Conservation (phyloP, 1,140 invertebrate species). For the Dendrolimus punctatus region DNA sequence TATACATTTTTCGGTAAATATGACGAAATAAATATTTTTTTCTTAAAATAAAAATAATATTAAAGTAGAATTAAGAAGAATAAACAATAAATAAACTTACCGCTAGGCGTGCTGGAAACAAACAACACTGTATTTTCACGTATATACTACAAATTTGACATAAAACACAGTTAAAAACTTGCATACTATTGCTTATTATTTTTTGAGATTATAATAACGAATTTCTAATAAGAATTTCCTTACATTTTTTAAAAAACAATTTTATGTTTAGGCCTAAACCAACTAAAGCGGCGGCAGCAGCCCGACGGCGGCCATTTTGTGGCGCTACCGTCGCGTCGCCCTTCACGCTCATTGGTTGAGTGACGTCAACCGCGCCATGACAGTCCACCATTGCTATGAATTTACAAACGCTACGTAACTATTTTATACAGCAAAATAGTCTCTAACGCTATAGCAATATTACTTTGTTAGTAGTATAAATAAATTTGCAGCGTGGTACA, state of each 20-base stretch:
- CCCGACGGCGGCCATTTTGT: slow-evolving; percentile 65
- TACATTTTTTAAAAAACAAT: slow-evolving; percentile 36
- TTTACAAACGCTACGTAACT: slow-evolving; percentile 29
- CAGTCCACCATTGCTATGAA: slow-evolving; percentile 55
- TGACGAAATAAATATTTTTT: no score
- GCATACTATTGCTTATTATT: slow-evolving; percentile 4
- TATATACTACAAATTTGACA: slow-evolving; percentile 8
- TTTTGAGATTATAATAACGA: slow-evolving; percentile 9
- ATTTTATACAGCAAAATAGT: slow-evolving; percentile 18
- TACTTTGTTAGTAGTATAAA: slow-evolving; percentile 11
- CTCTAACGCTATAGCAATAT: slow-evolving; percentile 18
- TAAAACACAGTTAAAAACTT: slow-evolving; percentile 8
- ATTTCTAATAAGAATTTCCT: slow-evolving; percentile 11
- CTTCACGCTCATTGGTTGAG: slow-evolving; percentile 57
- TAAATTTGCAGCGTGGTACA: slow-evolving; percentile 24
- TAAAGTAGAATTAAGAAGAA: no score
- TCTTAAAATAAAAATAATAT: no score
- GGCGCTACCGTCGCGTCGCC: slow-evolving; percentile 54
- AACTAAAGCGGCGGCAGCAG: slow-evolving; percentile 53
- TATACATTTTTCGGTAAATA: no score
- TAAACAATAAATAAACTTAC: slow-evolving; percentile 10
- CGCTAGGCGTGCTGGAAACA: slow-evolving; percentile 1
- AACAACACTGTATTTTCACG: slow-evolving; percentile 18
- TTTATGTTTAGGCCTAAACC: slow-evolving; percentile 64
- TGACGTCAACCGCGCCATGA: slow-evolving; percentile 65